Conservation (phyloP, 2,797 vertebrate species). For the Takifugu ocellatus region DNA sequence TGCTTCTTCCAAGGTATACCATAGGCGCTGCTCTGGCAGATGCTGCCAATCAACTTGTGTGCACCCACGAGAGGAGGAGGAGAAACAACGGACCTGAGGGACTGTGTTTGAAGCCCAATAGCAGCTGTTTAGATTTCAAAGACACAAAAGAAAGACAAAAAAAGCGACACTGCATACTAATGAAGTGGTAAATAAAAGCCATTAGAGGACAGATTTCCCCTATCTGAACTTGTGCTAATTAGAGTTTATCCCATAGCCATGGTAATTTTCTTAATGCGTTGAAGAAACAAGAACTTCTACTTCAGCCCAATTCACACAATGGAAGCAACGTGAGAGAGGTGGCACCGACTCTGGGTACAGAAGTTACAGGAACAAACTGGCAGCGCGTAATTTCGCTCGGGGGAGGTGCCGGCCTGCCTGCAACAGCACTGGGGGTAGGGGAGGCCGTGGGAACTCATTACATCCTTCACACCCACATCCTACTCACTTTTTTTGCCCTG, state of each 20-base stretch:
- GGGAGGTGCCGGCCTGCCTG: slow-evolving; percentile 84
- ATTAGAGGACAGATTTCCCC: slow-evolving; percentile 36
- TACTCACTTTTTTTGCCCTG: slow-evolving; percentile 62
- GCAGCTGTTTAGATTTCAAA: slow-evolving; percentile 78
- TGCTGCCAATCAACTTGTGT: slow-evolving; percentile 66
- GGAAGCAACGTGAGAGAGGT: slow-evolving; percentile 80
- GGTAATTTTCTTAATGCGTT: too few relatives aligned
- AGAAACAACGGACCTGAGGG: slow-evolving; percentile 67
- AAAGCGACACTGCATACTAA: slow-evolving; percentile 74
- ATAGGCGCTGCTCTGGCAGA: slow-evolving; percentile 66
- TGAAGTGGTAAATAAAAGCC: slow-evolving; percentile 69
- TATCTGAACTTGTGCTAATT: slow-evolving; percentile 28
- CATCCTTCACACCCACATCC: slow-evolving; percentile 64
- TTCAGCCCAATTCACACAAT: slow-evolving; percentile 12
- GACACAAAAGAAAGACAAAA: slow-evolving; percentile 60
- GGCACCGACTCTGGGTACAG: slow-evolving; percentile 81
- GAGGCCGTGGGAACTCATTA: slow-evolving; percentile 78
- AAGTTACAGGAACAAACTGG: slow-evolving; percentile 58
- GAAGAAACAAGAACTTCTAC: too few relatives aligned
- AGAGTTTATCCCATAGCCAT: slow-evolving; percentile 18
- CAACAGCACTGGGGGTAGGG: slow-evolving; percentile 74
- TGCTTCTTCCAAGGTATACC: slow-evolving; percentile 57
- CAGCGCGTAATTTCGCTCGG: slow-evolving; percentile 64
- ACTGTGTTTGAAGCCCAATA: slow-evolving; percentile 71
- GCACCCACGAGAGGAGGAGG: slow-evolving; percentile 50